Evolutionary conservation across 2,888 invertebrate genomes (phyloP).

Genomic region (Tortrix viridana): DNA sequence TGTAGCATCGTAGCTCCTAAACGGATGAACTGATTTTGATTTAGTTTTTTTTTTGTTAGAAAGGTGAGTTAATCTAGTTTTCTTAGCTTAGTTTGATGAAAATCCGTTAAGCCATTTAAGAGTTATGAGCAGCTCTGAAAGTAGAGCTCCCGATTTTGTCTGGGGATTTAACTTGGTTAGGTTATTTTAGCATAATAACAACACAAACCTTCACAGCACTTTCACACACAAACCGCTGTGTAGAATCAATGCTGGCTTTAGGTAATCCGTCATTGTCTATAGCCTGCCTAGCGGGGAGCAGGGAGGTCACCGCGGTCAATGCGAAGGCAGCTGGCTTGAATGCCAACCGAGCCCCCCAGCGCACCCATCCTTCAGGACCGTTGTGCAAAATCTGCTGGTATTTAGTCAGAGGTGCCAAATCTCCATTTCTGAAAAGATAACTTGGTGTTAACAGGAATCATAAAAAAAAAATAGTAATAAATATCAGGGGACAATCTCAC

Average conservation of each 20-base stretch:
- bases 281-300: constrained; percentile 62
- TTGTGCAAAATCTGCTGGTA: constrained; percentile 74
- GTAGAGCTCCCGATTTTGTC: too few species aligned
- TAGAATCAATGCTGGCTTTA: constrained; percentile 69
- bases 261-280: constrained; percentile 70
- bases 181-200: neutral
- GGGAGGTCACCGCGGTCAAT: constrained; percentile 63
- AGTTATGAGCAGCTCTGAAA: too few species aligned
- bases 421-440: constrained; percentile 59
- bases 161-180: too few species aligned
- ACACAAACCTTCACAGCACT: constrained; percentile 64
- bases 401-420: constrained; percentile 67
- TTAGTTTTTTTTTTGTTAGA: too few species aligned
- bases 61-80: too few species aligned
- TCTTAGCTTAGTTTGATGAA: too few species aligned
- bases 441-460: neutral
- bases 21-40: too few species aligned
- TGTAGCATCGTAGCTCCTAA: too few species aligned
- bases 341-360: constrained; percentile 73
- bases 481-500: too few species aligned
- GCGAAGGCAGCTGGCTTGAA: constrained; percentile 74
- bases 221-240: constrained; percentile 73
- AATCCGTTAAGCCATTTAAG: too few species aligned
- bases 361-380: constrained; percentile 73
- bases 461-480: too few species aligned